Conservation (phyloP, 2,888 invertebrate species). For the Brachynemurus nebulosus region DNA sequence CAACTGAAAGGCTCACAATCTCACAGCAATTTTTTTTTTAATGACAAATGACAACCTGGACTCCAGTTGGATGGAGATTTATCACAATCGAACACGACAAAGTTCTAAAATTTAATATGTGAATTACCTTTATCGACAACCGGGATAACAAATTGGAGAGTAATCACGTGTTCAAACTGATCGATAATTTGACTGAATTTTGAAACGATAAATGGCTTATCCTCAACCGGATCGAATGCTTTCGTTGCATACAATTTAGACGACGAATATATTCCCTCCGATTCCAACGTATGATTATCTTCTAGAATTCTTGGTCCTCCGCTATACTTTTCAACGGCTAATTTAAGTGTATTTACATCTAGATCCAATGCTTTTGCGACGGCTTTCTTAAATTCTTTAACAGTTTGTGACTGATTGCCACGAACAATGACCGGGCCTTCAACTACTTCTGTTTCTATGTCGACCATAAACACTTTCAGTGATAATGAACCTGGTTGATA, state of each 20-base stretch:
- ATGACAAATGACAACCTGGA: not conserved
- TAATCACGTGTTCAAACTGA: constrained; percentile 45
- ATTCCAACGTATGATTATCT: constrained; percentile 29
- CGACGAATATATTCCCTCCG: constrained; percentile 27
- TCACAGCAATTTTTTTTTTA: constrained; percentile 7
- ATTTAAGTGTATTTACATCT: constrained; percentile 30
- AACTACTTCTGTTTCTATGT: constrained; percentile 43
- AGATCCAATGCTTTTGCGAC: constrained; percentile 36
- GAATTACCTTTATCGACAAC: constrained; percentile 42
- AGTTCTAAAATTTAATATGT: not conserved
- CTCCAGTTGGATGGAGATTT: not conserved
- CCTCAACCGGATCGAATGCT: constrained; percentile 34
- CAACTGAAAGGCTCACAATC: too few relatives aligned
- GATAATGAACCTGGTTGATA: constrained; percentile 45
- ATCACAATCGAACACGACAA: too few relatives aligned
- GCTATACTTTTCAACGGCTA: constrained; percentile 33
- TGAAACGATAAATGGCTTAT: constrained; percentile 32
- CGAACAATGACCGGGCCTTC: constrained; percentile 46
- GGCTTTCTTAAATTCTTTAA: constrained; percentile 40
- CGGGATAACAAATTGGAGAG: constrained; percentile 47
- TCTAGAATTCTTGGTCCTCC: constrained; percentile 28
- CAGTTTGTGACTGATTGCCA: constrained; percentile 40
- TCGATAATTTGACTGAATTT: constrained; percentile 38
- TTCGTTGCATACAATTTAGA: constrained; percentile 38
- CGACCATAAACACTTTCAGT: constrained; percentile 45